Conservation (phyloP, 2,797 vertebrate species). For the Spatula versicolor region DNA sequence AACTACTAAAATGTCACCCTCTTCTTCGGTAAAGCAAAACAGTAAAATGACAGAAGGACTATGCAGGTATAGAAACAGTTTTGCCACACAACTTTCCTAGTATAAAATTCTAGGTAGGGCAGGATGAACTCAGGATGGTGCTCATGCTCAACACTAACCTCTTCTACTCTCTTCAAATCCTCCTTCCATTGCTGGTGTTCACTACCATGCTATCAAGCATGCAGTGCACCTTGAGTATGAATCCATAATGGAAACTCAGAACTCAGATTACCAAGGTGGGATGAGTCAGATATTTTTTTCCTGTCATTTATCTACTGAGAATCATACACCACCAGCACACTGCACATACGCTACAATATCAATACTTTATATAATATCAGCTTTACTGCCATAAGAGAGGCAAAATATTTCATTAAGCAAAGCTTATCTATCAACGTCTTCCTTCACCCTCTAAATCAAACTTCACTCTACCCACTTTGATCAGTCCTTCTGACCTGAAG, state of each 20-base stretch:
- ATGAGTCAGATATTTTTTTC: neutral
- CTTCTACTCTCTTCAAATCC: neutral
- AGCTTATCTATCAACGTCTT: neutral
- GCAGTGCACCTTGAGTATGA: accelerated
- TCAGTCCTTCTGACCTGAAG: neutral
- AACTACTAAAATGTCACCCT: neutral
- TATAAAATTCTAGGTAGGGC: neutral
- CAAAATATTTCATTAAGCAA: neutral
- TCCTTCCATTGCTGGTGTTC: neutral
- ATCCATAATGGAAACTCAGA: neutral
- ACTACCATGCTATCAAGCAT: neutral
- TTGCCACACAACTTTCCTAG: neutral
- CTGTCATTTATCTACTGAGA: neutral
- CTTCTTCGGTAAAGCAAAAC: neutral
- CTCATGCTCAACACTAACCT: neutral
- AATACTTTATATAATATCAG: neutral
- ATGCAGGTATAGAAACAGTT: neutral
- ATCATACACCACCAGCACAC: neutral
- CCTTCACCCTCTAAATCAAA: neutral
- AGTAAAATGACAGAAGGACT: neutral
- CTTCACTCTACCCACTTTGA: neutral
- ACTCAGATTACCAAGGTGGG: neutral
- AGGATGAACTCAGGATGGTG: neutral
- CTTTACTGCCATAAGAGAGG: neutral
- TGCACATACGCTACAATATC: neutral